Conservation (phyloP, 2,888 invertebrate species). For the Leptopilina drosophilae region DNA sequence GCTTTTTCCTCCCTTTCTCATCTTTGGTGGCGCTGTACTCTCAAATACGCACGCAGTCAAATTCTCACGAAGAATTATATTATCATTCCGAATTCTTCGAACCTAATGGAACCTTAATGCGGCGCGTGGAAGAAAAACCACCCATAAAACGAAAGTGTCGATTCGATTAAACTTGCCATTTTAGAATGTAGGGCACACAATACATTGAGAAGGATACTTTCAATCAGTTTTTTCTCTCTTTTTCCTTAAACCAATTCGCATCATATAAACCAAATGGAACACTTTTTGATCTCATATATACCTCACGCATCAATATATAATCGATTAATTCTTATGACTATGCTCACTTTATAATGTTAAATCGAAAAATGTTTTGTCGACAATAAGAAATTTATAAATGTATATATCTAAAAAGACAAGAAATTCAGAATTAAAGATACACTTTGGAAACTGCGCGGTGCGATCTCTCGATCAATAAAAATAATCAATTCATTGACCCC, state of each 20-base stretch:
- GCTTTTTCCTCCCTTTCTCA: too few relatives aligned
- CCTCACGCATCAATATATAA: constrained; percentile 19
- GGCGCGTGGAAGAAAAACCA: neutral
- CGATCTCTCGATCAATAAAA: neutral
- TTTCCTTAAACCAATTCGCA: too few relatives aligned
- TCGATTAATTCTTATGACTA: constrained; percentile 39
- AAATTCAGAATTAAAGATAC: too few relatives aligned
- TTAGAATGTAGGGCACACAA: constrained; percentile 29
- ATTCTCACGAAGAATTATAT: constrained; percentile 16
- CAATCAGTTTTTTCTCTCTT: constrained; percentile 16
- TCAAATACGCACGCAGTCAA: neutral
- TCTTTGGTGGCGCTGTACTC: too few relatives aligned
- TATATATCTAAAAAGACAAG: neutral
- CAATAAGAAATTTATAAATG: neutral
- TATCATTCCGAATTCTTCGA: constrained; percentile 6
- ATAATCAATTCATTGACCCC: constrained; percentile 16
- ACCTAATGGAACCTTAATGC: constrained; percentile 30
- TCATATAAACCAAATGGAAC: neutral
- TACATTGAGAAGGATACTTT: constrained; percentile 6
- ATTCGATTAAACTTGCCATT: constrained; percentile 38
- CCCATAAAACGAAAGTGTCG: constrained; percentile 47
- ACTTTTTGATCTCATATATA: constrained; percentile 19
- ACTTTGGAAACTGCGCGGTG: too few relatives aligned
- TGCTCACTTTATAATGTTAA: neutral
- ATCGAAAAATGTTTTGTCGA: constrained; percentile 14